Evolutionary conservation across 2,888 invertebrate species (phyloP).

Genomic region (Dascillus cervinus): DNA sequence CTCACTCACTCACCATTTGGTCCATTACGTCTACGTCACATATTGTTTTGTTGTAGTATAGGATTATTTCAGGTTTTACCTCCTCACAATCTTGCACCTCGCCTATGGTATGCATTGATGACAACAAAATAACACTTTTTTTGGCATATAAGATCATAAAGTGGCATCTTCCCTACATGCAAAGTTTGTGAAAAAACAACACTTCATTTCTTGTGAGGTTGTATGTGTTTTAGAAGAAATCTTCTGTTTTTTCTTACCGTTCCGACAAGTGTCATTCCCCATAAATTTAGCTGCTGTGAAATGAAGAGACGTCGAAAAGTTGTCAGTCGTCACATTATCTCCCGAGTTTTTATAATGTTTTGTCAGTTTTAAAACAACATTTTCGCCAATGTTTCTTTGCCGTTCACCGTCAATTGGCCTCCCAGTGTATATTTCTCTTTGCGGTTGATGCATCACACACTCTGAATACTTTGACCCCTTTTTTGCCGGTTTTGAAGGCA

Average conservation of each 20-base stretch:
- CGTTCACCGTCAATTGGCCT: neutral
- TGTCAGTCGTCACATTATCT: neutral
- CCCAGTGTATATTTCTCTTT: neutral
- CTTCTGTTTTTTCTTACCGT: neutral
- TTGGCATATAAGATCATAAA: no score
- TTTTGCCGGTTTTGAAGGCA: neutral
- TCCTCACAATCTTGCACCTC: no score
- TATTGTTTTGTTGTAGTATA: no score
- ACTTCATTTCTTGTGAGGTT: no score
- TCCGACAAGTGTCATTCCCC: neutral
- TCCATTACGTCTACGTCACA: no score
- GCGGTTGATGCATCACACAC: conserved; percentile 1
- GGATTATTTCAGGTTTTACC: no score
- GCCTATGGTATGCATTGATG: no score
- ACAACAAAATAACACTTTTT: no score
- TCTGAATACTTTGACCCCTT: neutral
- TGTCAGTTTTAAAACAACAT: conserved; percentile 1
- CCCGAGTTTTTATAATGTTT: neutral
- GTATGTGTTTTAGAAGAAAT: no score
- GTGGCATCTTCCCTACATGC: no score
- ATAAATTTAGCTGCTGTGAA: conserved; percentile 1
- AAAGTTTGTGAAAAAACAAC: no score
- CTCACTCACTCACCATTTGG: no score
- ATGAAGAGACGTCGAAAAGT: conserved; percentile 1
- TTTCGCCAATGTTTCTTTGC: neutral